Base-by-base conservation (phyloP, 2,888 invertebrate genomes). In the Sclerodermus sp. region DNA sequence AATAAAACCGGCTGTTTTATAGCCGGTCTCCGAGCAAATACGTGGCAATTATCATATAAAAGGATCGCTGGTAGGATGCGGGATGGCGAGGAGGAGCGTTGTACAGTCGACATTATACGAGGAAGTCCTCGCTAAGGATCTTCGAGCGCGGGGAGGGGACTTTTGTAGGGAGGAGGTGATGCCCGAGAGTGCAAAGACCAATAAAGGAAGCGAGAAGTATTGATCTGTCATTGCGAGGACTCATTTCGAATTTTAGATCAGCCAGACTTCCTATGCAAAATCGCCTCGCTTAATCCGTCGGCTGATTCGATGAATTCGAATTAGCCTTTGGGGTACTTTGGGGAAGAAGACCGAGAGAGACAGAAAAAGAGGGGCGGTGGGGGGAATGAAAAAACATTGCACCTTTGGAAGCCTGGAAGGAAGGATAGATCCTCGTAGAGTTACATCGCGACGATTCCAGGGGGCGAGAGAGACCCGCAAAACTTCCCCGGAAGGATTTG, bases 11-110 rank as follows among this genome's bases (percentile, higher is more conserved):
- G 62, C 58, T 68, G 59, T 68, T 73, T 72, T 73, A 70, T 72
- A 71, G 68, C 63, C 66, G 55, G 57, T 57, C 66, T 60, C 55
- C 59, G 55, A 63, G 71, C 70, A 71, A 73, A 73, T 71, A 72
- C 70, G 67, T 66, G 66, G 67, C 71, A 73, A 74, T 74, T 74
- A 74, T 74, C 74, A 73, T 74, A 74, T 72, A 73, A 74, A 74
- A 74, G 73, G 74, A 71, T 71, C 70, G 64, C 57, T 51, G 62
- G 51, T 40, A 37, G 45, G 47, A 42, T 54, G 53, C 46, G 43
- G 57, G 54, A 55, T 52, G 51, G 40, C 57, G 47, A 51, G 51
- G 41, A 38, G n/a, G 42, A 18, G 8, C 23, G 44, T 30, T 29
- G 32, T 41, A 42, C 40, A 13, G 42, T 17, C 9, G 17, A 41